A percentile compares a stretch with the other conserved stretches of the same genome.
These are phyloP conservation scores for Helarctos malayanus DNA, from an alignment of 2,797 vertebrate genomes.

Conservation along the genomic window DNA sequence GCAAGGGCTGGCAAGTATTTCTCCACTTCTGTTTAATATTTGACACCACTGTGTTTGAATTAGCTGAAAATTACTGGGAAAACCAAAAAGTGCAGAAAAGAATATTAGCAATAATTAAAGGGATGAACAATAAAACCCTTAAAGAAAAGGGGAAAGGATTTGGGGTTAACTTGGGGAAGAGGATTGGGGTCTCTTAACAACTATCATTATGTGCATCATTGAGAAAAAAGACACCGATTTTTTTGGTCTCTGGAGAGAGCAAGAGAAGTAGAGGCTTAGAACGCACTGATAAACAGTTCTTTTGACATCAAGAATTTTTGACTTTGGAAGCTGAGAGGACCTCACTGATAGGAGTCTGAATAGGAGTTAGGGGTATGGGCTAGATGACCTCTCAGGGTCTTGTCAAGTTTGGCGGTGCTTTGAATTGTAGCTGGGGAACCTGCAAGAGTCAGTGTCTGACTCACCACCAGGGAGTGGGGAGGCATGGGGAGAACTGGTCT, in stretches of 20 bases:
- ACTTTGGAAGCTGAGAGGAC: not conserved
- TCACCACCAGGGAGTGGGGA: not conserved
- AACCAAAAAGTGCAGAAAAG: not conserved
- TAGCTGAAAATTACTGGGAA: conserved; percentile 26
- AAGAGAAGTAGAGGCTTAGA: not conserved
- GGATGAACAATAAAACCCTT: not conserved
- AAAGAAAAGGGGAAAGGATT: conserved; percentile 18
- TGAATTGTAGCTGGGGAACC: not conserved
- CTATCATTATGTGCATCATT: not conserved
- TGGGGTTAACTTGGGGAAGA: conserved; percentile 12
- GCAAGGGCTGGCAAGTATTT: not conserved
- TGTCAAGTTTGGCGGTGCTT: not conserved
- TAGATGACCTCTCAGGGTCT: not conserved
- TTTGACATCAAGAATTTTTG: not conserved
- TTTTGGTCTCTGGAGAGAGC: not conserved
- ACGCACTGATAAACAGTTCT: not conserved
- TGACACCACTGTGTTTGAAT: not conserved
- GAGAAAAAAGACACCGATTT: not conserved
- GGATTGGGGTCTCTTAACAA: not conserved
- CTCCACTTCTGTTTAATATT: not conserved
- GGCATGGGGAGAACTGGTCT: not conserved
- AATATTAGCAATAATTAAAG: not conserved
- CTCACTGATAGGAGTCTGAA: not conserved
- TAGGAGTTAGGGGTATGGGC: not conserved
- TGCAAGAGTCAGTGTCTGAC: not conserved